Evolutionary conservation across 2,797 vertebrate species (phyloP).

Genomic region (Macropodus opercularis): DNA sequence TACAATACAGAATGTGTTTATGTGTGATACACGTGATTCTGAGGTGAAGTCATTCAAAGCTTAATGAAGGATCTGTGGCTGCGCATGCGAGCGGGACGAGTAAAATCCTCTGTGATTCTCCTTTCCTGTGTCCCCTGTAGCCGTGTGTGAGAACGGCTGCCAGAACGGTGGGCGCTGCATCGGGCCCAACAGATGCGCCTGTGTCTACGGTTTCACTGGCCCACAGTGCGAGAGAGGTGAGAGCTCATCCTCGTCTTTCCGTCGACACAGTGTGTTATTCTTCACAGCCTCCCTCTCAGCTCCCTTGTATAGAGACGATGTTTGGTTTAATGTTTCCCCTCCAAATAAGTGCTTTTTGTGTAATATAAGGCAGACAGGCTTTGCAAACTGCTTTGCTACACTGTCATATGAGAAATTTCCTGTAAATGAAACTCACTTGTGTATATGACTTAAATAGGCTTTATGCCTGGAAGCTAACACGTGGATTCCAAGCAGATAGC

Average conservation of each 20-base stretch:
- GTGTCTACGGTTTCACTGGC: conserved; percentile 97
- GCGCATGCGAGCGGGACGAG: neutral
- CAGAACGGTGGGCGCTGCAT: conserved; percentile 98
- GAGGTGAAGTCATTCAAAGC: conserved; percentile 24
- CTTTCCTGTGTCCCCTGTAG: conserved; percentile 69
- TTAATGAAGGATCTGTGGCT: conserved; percentile 12
- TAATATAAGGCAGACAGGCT: neutral
- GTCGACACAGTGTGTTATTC: neutral
- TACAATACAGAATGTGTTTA: conserved; percentile 18
- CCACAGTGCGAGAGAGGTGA: conserved; percentile 98
- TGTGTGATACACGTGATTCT: conserved; percentile 12
- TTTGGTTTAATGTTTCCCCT: neutral
- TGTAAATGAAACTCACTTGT: neutral
- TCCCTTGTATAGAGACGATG: neutral
- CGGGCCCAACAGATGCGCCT: conserved; percentile 96
- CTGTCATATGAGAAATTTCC: neutral
- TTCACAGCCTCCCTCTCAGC: neutral
- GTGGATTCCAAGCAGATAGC: conserved; percentile 8
- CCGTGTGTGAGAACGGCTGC: conserved; percentile 96
- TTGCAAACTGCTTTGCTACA: too few species aligned
- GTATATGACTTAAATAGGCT: neutral
- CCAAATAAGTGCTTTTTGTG: neutral
- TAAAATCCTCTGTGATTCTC: conserved; percentile 5
- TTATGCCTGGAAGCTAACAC: neutral
- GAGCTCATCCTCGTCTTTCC: conserved; percentile 39